Evolutionary conservation across 2,113 vertebrate genomes (phyloP), one percentile per base, ranked within the genome.

Genomic region (Sarotherodon lohbergeri): DNA sequence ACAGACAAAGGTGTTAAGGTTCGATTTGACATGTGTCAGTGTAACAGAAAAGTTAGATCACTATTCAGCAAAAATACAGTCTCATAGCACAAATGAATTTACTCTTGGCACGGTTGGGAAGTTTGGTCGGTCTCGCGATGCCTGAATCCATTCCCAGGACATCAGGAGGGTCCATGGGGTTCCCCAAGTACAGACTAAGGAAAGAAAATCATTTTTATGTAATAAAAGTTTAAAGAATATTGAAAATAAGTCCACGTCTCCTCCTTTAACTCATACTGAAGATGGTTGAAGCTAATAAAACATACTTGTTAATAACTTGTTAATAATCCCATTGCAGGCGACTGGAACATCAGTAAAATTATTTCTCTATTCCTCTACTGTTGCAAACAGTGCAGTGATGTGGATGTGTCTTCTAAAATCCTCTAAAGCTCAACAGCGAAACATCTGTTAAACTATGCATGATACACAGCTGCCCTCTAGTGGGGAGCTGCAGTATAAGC

Each of bases 101-200:
- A 99, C 99, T 99, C 97, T 98, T 99, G 82, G 97, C 83, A 76
- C 99, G 97, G 92, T 98, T 98, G 22, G 97, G 98, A 78, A 98
- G 97, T 88, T 98, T 98, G 7, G 97, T 97, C 48, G 97, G 97
- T 81, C 96, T 96, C 34, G 97, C 94, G 27, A 91, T 17, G 2
- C 95, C 97, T 1, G 96, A 94, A 6, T 98, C 97, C 94, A 98
- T 94, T 2, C 97, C 98, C 84, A 99, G 96, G 90, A 99, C 90
- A 87, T 99, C 98, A 3, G 98, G 99, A 71, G 99, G 99, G 83
- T 99, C 98, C 99, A 99, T 99, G 79, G 99, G 99, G 94, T 99
- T 99, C 87, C 99, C 98, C 95, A 99, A 95, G 94, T 99, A 99
- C 52, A 99, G 93, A 90, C 99, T 99, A 93, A 5, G 13, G 85